Evolutionary conservation across 1,140 invertebrate genomes (phyloP), one percentile per base, ranked within the genome.

Genomic region (Ladona fulva): DNA sequence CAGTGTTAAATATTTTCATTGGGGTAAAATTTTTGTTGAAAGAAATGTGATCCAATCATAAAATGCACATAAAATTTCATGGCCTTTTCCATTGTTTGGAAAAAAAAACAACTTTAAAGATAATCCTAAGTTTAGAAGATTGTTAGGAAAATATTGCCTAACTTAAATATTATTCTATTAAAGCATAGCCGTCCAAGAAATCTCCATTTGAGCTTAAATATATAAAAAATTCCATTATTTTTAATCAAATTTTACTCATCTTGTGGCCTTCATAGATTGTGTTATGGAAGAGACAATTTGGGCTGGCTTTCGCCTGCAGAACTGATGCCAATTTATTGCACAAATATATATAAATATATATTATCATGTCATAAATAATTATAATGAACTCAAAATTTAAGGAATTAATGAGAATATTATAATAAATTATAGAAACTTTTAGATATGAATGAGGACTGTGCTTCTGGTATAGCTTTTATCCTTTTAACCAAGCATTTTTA

Each of bases 181-280:
- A 52, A 66, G 3, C 14, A 66, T 66, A 66, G 16, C 52, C n/a
- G 52, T 66, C 52, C 52, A 66, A 22, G 1, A 12, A 66, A 66
- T 66, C 3, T 19, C n/a, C n/a, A 19, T 66, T 66, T 22, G 52
- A 66, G 52, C 52, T 66, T 66, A 66, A 19, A 66, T 6, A 22
- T 66, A 22, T 66, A 12, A 66, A 66, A 22, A 66, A 22, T 66
- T 12, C 1, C 52, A 66, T 22, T 66, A 22, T 66, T 66, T 66
- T 66, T 66, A 66, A 66, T 66, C 52, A 66, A 22, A 66, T 66
- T 66, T 66, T 66, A 66, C n/a, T 66, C 52, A 66, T 66, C 52
- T 66, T 66, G 52, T 66, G 52, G 52, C 52, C 52, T 66, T 66
- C 52, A 19, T 16, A 19, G 3, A 22, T 66, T 66, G n/a, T 66